Percentiles rank a stretch among this genome's conserved stretches.
Evolutionary conservation across 1,140 invertebrate genomes (phyloP).

Genomic region (Hormaphis cornu): DNA sequence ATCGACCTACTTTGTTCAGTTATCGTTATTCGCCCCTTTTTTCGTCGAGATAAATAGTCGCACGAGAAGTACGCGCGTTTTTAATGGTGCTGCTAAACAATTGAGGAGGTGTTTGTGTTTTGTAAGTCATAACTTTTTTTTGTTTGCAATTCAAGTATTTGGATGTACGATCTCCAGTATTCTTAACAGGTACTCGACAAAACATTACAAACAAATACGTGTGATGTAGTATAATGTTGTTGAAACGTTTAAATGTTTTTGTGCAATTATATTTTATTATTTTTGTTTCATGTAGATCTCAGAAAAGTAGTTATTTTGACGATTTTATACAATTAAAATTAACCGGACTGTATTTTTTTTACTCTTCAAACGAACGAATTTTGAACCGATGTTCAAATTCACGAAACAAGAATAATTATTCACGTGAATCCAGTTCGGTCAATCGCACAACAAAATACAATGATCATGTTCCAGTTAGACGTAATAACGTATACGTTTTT

Average conservation of each 20-base stretch:
- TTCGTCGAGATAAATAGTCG: neutral
- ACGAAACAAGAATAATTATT: too few relatives aligned
- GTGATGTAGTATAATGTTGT: neutral
- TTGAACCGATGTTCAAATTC: neutral
- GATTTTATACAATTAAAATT: conserved; percentile 6
- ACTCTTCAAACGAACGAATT: neutral
- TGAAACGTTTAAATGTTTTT: neutral
- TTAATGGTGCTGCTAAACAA: neutral
- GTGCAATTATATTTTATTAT: conserved; percentile 20
- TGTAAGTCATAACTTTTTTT: neutral
- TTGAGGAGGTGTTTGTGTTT: too few relatives aligned
- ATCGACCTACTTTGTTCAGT: too few relatives aligned
- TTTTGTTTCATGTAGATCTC: conserved; percentile 27
- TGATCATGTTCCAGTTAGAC: neutral
- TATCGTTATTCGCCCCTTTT: too few relatives aligned
- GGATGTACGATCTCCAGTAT: conserved; percentile 14
- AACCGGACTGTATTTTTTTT: neutral
- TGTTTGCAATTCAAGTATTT: conserved; percentile 11
- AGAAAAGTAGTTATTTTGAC: conserved; percentile 18
- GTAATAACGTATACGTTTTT: neutral
- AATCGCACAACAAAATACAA: neutral
- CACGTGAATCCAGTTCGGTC: too few relatives aligned
- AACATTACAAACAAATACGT: conserved; percentile 12
- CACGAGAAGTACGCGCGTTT: neutral
- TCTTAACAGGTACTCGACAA: conserved; percentile 1